phyloP scores from a whole-genome alignment of 2,113 vertebrate species.

The Isichthys henryi region DNA sequence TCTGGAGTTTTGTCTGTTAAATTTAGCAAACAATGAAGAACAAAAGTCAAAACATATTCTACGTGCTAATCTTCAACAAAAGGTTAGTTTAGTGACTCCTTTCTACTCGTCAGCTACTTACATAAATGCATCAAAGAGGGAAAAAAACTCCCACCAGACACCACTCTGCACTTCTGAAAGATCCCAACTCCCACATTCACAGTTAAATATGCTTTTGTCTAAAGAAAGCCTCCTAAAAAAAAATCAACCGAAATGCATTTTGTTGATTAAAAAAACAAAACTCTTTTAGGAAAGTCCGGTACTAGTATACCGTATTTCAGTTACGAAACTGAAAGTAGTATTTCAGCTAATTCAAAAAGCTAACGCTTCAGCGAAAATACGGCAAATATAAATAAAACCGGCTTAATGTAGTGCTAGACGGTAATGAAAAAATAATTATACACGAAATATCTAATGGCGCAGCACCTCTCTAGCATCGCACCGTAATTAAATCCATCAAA shows the following conservation, averaged over 20 bases:
- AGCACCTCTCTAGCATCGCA: background rate
- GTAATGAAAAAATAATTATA: background rate
- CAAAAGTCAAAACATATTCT: background rate
- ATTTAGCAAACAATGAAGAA: background rate
- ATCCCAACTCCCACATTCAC: background rate
- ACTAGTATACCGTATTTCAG: background rate
- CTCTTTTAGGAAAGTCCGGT: background rate
- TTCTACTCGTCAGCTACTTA: background rate
- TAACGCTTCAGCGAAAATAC: background rate
- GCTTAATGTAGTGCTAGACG: background rate
- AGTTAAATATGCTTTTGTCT: background rate
- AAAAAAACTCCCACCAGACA: constrained; percentile 8
- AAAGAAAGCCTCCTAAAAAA: too few species aligned
- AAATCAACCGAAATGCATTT: background rate
- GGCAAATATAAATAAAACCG: background rate
- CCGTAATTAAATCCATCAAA: constrained; percentile 13
- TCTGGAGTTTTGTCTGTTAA: background rate
- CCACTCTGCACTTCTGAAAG: background rate
- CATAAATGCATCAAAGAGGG: background rate
- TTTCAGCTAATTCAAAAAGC: background rate
- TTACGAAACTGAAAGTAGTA: constrained; percentile 5
- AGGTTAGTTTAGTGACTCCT: background rate
- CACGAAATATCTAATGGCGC: background rate
- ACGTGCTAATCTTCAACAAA: background rate
- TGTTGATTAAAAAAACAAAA: background rate